Base-by-base conservation (phyloP, 2,888 invertebrate species). In the Netelia inedita region DNA sequence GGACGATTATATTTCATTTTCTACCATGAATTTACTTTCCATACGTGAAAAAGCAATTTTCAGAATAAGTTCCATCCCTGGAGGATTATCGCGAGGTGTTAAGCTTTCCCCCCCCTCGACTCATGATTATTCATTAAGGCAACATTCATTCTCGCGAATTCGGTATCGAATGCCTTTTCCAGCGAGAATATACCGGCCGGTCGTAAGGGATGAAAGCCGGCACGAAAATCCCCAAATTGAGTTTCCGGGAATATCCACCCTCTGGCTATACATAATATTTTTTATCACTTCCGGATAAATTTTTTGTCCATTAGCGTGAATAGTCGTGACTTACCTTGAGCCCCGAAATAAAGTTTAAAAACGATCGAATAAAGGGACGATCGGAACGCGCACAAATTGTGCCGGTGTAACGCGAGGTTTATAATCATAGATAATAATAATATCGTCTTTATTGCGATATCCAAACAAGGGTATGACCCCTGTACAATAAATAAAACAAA, bases 61-160 rank as follows among this genome's bases (percentile, higher is more conserved):
- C 66, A 50, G 59, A 80, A 72, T 84, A 72, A 75, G 66, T 53
- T 14, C 59, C n/a, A 61, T 10, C 74, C 19, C 19, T 10, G 61
- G 66, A 68, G 72, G 68, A 19, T 57, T 80, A 76, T 69, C 21
- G n/a, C 35, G 11, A 16, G 72, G 55, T 46, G 46, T 83, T 75
- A 66, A 76, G 68, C 71, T 68, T 59, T 78, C 73, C 23, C 14
- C 46, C n/a, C 21, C 16, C 35, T 0, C 35, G 35, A 10, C 50
- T 80, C 78, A 85, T 87, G 86, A 85, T 86, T 89, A 89, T 89
- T 88, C 87, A 89, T 85, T 85, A 74, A 74, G 1, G 74, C 79
- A 78, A 86, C 2, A 53, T 83, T 68, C 85, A 81, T 86, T 81
- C 61, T 83, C 65, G 66, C 23, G 71, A 75, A 83, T 85, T 80